Percentiles rank a stretch among this genome's conserved stretches.
Conservation (phyloP, 2,888 invertebrate genomes). For the Notocelia uddmanniana region DNA sequence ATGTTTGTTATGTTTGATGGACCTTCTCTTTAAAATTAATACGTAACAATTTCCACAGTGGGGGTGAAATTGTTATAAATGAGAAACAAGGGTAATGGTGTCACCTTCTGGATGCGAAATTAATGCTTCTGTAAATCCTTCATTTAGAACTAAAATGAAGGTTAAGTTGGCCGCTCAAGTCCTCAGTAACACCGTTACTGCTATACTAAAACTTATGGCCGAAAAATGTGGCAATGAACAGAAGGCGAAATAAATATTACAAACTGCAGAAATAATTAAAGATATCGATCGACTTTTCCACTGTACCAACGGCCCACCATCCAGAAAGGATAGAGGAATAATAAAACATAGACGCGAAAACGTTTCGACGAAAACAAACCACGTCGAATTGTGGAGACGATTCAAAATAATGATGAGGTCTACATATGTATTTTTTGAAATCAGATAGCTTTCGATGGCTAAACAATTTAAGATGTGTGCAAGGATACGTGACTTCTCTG, state of each 20-base stretch:
- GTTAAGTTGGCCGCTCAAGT: slow-evolving; percentile 51
- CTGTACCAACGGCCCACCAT: neutral
- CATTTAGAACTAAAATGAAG: slow-evolving; percentile 46
- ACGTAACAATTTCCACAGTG: slow-evolving; percentile 7
- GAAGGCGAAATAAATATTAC: neutral
- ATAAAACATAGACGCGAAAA: neutral
- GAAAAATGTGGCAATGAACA: neutral
- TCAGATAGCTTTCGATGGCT: too few species aligned
- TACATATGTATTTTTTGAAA: too few species aligned
- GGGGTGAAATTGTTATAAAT: slow-evolving; percentile 1
- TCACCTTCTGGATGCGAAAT: neutral
- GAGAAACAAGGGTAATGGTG: slow-evolving; percentile 1
- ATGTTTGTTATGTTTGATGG: neutral
- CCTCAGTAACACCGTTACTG: slow-evolving; percentile 49
- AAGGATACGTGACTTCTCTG: too few species aligned
- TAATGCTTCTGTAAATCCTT: neutral
- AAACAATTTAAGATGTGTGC: too few species aligned
- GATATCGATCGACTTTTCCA: neutral
- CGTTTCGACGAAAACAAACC: slow-evolving; percentile 15
- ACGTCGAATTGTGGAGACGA: slow-evolving; percentile 15
- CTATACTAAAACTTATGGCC: slow-evolving; percentile 44
- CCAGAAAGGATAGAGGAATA: neutral
- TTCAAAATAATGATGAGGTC: neutral
- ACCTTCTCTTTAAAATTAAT: slow-evolving; percentile 7
- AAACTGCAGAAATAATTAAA: slow-evolving; percentile 7